These are phyloP conservation scores for Chironomus tepperi DNA, from an alignment of 1,140 invertebrate species.

Conservation along the genomic window DNA sequence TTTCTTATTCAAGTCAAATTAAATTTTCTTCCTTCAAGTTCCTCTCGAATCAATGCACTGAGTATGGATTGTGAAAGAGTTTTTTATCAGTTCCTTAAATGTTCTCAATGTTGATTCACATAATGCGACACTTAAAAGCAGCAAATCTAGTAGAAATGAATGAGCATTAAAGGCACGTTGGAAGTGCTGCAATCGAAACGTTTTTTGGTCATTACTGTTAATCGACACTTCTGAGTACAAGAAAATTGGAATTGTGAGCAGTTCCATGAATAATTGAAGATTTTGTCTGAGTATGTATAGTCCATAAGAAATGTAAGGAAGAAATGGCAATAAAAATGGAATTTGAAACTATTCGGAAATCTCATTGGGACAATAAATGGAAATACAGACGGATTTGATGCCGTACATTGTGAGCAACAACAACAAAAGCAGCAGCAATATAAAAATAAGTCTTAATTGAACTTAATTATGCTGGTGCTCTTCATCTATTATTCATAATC, in stretches of 20 bases:
- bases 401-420: no score
- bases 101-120: background rate
- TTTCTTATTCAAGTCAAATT: background rate
- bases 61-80: no score
- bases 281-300: background rate
- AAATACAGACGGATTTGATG: background rate
- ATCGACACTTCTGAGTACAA: background rate
- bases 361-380: conserved; percentile 6
- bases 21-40: background rate
- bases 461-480: background rate
- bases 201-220: background rate
- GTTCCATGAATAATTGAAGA: background rate
- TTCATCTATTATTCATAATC: conserved; percentile 2
- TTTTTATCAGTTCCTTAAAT: background rate
- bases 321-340: background rate
- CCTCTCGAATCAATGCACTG: background rate
- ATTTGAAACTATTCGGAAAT: background rate
- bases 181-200: background rate
- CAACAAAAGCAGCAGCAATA: no score
- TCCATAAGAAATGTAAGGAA: background rate
- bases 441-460: conserved; percentile 15
- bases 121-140: background rate
- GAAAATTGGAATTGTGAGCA: background rate
- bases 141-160: no score
- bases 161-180: background rate